phyloP scores from a whole-genome alignment of 2,113 vertebrate genomes.

The Pagrus major region DNA sequence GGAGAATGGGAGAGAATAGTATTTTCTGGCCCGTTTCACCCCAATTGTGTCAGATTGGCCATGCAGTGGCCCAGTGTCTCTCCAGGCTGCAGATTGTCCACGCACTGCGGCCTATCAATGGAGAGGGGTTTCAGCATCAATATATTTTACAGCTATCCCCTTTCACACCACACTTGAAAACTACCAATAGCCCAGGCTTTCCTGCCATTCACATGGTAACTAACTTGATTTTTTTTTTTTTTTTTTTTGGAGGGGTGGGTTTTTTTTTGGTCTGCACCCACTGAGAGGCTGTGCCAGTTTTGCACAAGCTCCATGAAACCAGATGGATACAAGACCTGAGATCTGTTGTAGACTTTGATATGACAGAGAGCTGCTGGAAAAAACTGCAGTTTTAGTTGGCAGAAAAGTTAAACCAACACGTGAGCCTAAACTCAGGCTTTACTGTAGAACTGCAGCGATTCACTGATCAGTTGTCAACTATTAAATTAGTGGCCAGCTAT shows the following conservation, averaged over 20 bases:
- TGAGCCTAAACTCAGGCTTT: too few species aligned
- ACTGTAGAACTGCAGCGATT: too few species aligned
- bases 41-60: constrained; percentile 84
- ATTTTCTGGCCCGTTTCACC: constrained; percentile 89
- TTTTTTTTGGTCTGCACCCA: constrained; percentile 21
- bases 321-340: constrained; percentile 39
- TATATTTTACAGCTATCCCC: constrained; percentile 85
- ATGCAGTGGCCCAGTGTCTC: constrained; percentile 78
- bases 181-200: constrained; percentile 76
- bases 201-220: constrained; percentile 84
- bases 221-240: constrained; percentile 52
- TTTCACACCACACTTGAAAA: constrained; percentile 85
- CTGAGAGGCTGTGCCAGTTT: constrained; percentile 52
- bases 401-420: too few species aligned
- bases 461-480: too few species aligned
- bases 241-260: too few species aligned
- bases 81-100: constrained; percentile 81
- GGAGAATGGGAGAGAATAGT: constrained; percentile 83
- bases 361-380: neutral
- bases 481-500: too few species aligned
- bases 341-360: neutral
- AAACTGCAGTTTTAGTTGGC: too few species aligned
- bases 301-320: constrained; percentile 35
- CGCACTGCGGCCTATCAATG: constrained; percentile 81
- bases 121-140: constrained; percentile 80